Base-by-base conservation (phyloP, 37 sponge, comb jelly and placozoan genomes). In the Diacarnus erythraeanus region DNA sequence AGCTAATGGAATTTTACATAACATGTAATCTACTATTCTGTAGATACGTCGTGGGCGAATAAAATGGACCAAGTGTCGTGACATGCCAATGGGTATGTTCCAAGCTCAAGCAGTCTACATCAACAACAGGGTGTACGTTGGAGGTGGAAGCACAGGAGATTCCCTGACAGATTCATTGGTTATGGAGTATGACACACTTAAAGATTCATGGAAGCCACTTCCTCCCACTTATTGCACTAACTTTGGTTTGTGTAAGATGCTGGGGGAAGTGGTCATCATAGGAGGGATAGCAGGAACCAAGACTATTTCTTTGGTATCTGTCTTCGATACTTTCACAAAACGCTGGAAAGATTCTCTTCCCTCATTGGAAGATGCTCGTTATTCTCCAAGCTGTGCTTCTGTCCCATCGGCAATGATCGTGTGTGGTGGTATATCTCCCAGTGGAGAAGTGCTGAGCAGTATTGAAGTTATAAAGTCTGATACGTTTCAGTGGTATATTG, bases 71-170 rank as follows among this genome's bases (percentile, higher is more conserved):
- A 41, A 25, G 43, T 84, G 77, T 38, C 3, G 77, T 8, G 70
- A 84, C n/a, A n/a, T 77, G 10, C 84, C 84, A 57, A 69, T 77
- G 0, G 77, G 61, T 47, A 71, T 84, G 77, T 69, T 77, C 77
- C 68, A 69, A 70, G 77, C 82, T 22, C 77, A 84, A 36, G 63
- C 51, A 0, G 42, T 69, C 34, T 38, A 68, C 33, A n/a, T 84
- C 22, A 41, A 30, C 36, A 58, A 41, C 59, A 69, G 34, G 59
- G 71, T 84, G 60, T 84, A 77, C 71, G 23, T 84, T 6, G 84
- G 84, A 0, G 77, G 84, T 1, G 84, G 77, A 3, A 69, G 36
- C n/a, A 78, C 86, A 23, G 75, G 67, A 34, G 25, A 67, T 21
- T 64, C 20, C 10, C 37, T 3, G 17, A 47, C 79, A 5, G 74